Conservation (phyloP, 2,797 vertebrate genomes). For the Gymnopithys bicolor region DNA sequence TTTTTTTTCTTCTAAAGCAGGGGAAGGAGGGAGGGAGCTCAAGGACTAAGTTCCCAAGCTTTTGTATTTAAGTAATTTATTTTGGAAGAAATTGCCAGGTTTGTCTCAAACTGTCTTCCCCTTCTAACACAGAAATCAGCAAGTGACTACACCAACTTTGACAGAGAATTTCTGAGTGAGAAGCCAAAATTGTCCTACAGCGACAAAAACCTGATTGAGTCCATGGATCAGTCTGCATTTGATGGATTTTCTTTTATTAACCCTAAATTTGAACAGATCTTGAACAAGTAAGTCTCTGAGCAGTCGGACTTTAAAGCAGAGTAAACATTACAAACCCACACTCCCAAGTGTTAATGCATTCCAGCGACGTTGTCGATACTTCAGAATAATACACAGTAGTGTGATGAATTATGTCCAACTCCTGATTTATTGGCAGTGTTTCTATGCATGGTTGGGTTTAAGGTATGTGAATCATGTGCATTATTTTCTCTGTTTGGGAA, state of each 20-base stretch:
- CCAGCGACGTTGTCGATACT: background rate
- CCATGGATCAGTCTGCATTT: conserved; percentile 94
- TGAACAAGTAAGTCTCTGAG: conserved; percentile 78
- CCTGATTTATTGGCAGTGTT: conserved; percentile 24
- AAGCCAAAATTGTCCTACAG: conserved; percentile 90
- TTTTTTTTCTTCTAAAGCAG: background rate
- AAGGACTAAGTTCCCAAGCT: background rate
- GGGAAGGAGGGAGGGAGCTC: background rate
- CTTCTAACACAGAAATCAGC: conserved; percentile 85
- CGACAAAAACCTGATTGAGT: conserved; percentile 95
- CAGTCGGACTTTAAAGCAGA: background rate
- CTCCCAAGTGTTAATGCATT: background rate
- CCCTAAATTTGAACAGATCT: conserved; percentile 86
- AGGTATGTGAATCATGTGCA: conserved; percentile 74
- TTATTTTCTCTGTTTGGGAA: conserved; percentile 73
- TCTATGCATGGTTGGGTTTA: conserved; percentile 56
- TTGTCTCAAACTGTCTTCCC: background rate
- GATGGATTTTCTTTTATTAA: conserved; percentile 94
- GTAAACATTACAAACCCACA: background rate
- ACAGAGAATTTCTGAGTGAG: conserved; percentile 94
- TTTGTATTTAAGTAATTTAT: background rate
- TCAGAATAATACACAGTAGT: conserved; percentile 62
- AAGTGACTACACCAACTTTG: conserved; percentile 95
- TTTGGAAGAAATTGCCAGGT: background rate
- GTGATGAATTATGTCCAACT: conserved; percentile 39